Base-by-base conservation (phyloP, 1,140 invertebrate genomes). In the Hylyphantes graminicola region DNA sequence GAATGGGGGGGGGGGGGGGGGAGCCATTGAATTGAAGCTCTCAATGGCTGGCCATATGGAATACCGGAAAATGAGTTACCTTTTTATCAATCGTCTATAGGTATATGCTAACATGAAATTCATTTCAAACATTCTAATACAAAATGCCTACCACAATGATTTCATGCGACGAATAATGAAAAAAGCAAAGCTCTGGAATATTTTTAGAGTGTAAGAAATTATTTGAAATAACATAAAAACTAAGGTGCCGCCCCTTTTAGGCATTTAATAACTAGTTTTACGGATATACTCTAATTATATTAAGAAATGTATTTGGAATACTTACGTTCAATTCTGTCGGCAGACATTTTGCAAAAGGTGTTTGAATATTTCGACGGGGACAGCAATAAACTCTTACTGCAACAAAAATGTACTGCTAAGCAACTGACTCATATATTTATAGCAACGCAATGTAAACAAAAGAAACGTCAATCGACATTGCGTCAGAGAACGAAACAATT, bases 361-460 rank as follows among this genome's bases (percentile, higher is more conserved):
- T 59, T 13, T 13, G n/a, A 59, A 12, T 59, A n/a, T 59, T 59
- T 12, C n/a, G 12, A 59, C 12, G 12, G 57, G n/a, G 3, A 59
- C 57, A 59, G n/a, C 57, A 59, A 12, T 59, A n/a, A 12, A 9
- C 12, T 59, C n/a, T n/a, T 13, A 59, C n/a, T 13, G 57, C 57
- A 59, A 59, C 21, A 15, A 35, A 13, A 65, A 67, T 11, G 19
- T 48, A 51, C 35, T 53, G 35, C 35, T 35, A 35, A 35, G 35
- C 35, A 35, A 35, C 50, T 70, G 51, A 53, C 68, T 53, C 54
- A 53, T 53, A 11, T 70, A 70, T 70, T 70, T 70, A 70, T 70
- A 70, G 68, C 68, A 54, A 70, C 51, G 15, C 7, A 53, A 70
- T 53, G 51, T 70, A 53, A 50, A 54, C 15, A 70, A 70, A 70